Conservation (phyloP, 2,888 invertebrate species). For the Chloroclysta siterata region DNA sequence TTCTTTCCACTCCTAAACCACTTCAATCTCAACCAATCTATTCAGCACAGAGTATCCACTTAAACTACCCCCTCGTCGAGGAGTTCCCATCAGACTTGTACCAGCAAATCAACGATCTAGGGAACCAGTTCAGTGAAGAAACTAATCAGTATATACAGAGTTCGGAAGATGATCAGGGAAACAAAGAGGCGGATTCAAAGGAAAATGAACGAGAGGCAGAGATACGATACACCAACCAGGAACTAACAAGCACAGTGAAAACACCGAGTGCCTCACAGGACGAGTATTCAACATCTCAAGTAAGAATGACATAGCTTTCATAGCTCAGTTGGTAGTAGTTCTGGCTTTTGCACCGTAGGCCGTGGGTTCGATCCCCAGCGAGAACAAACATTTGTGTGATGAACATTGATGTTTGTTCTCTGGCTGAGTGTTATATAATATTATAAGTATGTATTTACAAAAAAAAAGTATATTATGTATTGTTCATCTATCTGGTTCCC, state of each 20-base stretch:
- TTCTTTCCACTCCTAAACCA: conserved; percentile 11
- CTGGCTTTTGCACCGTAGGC: no score
- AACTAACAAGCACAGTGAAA: conserved; percentile 18
- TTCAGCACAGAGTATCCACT: conserved; percentile 35
- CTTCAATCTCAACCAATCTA: conserved; percentile 23
- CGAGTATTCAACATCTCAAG: conserved; percentile 22
- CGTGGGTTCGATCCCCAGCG: no score
- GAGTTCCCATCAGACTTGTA: conserved; percentile 36
- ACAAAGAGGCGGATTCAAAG: conserved; percentile 1
- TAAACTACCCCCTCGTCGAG: conserved; percentile 23
- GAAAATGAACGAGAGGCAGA: conserved; percentile 8
- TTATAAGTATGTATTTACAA: no score
- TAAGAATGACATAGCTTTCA: conserved; percentile 15
- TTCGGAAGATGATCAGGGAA: not conserved
- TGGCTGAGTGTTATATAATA: no score
- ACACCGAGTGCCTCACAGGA: conserved; percentile 14
- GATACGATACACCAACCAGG: conserved; percentile 13
- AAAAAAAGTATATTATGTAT: no score
- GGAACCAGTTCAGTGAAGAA: conserved; percentile 26
- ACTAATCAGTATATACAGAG: conserved; percentile 19
- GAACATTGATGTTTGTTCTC: no score
- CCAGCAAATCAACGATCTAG: conserved; percentile 35
- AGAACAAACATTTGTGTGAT: no score
- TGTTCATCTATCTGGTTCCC: no score
- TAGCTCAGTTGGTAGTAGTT: no score